Evolutionary conservation across 1,140 invertebrate species (phyloP).

Genomic region (Solenopsis fugax): DNA sequence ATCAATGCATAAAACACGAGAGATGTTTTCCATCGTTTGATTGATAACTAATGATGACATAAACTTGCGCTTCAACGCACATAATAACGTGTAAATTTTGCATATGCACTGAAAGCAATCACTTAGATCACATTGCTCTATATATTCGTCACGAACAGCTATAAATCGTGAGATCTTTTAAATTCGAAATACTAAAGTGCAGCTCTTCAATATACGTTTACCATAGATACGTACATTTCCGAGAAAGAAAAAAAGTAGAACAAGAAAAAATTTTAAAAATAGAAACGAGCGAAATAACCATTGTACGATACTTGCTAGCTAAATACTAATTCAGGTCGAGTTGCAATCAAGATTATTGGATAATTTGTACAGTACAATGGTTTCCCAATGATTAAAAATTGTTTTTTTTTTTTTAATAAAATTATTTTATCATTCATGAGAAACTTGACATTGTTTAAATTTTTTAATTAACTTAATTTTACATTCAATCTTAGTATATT

Average conservation of each 20-base stretch:
- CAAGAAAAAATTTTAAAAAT: background rate
- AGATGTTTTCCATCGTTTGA: background rate
- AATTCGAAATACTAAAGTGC: slow-evolving; percentile 37
- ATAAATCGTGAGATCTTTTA: slow-evolving; percentile 44
- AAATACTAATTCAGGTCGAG: background rate
- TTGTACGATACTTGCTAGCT: background rate
- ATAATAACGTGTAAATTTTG: slow-evolving; percentile 56
- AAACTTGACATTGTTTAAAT: background rate
- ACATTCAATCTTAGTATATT: background rate
- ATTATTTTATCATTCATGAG: background rate
- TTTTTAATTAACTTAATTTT: background rate
- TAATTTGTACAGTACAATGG: background rate
- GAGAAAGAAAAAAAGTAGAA: background rate
- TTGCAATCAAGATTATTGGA: background rate
- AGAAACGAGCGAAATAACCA: background rate
- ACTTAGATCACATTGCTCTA: slow-evolving; percentile 63
- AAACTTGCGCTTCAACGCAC: background rate
- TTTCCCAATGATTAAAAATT: background rate
- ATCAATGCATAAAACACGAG: background rate
- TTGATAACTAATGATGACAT: slow-evolving; percentile 21
- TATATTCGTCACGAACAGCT: slow-evolving; percentile 65
- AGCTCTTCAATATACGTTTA: slow-evolving; percentile 9
- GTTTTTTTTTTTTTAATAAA: background rate
- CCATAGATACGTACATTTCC: slow-evolving; percentile 21
- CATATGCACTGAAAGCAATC: slow-evolving; percentile 56